Percentiles rank a stretch among this genome's conserved stretches.
phyloP scores from a whole-genome alignment of 2,797 vertebrate genomes.

The Eurystomus glaucurus region DNA sequence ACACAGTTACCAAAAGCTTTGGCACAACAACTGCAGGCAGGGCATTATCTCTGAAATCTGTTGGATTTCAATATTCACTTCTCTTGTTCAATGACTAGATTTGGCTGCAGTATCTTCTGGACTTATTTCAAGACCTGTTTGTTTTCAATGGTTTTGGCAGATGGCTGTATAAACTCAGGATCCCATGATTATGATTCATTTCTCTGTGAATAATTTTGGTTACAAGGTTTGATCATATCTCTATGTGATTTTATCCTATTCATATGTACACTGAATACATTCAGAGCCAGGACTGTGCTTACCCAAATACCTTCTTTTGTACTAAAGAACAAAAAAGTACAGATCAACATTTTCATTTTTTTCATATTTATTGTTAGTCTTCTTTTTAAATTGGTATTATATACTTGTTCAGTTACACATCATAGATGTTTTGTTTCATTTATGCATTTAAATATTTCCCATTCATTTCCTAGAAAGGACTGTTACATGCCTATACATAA shows the following conservation, averaged over 20 bases:
- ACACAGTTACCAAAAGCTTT: neutral
- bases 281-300: neutral
- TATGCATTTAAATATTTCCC: neutral
- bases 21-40: neutral
- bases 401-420: neutral
- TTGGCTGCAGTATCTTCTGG: conserved; percentile 18
- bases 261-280: neutral
- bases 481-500: neutral
- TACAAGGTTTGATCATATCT: conserved; percentile 1
- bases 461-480: neutral
- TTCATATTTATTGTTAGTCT: neutral
- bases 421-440: rapidly evolving
- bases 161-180: neutral
- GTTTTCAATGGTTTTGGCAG: conserved; percentile 1
- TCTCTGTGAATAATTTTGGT: neutral
- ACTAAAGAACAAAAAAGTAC: neutral
- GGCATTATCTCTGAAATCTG: neutral
- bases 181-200: conserved; percentile 30
- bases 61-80: neutral
- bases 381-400: neutral
- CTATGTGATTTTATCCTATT: neutral
- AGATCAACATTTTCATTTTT: neutral
- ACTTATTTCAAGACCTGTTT: conserved; percentile 13
- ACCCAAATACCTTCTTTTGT: neutral
- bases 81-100: neutral